Base-by-base conservation (phyloP, 1,140 invertebrate genomes). In the Hycleus cichorii region DNA sequence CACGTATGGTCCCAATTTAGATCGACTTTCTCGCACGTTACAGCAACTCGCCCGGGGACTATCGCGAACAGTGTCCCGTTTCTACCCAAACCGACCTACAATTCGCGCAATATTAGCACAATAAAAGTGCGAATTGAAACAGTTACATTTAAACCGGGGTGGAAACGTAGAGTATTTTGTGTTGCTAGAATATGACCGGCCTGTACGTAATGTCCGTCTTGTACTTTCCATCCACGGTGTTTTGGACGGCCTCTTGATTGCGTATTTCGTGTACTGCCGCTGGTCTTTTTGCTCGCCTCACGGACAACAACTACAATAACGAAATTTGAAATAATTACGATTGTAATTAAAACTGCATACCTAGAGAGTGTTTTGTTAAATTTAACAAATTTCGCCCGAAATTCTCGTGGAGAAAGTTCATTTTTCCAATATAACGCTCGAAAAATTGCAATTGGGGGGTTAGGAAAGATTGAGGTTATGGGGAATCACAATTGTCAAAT, bases 141-240 rank as follows among this genome's bases (percentile, higher is more conserved):
- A 71, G 72, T 79, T 76, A 90, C 89, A 79, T 90, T 84, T 56
- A 90, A 72, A 3, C 89, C 89, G n/a, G 89, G 88, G 76, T 90
- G 88, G 70, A 86, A 91, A 57, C 87, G 77, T 0, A 84, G 72
- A n/a, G 66, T 81, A 50, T 76, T 73, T 72, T 92, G 89, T 0
- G 80, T 82, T 1, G 78, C 86, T 42, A 91, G 68, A 50, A 88
- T 82, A 32, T 80, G 81, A n/a, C 87, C 86, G 11, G 75, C 62
- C 27, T 80, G 70, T 39, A 90, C 88, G 54, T 50, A 64, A 58
- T 77, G 62, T 4, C 88, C 88, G 68, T 90, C 86, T 53, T 83
- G 78, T 38, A 79, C 76, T 68, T 83, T 84, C 76, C 83, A 83
- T 10, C 86, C 85, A 70, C 88, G 80, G 63, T 84, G 84, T 69